These are phyloP conservation scores for Eumaeus atala DNA, from an alignment of 1,140 invertebrate genomes.

Conservation along the genomic window DNA sequence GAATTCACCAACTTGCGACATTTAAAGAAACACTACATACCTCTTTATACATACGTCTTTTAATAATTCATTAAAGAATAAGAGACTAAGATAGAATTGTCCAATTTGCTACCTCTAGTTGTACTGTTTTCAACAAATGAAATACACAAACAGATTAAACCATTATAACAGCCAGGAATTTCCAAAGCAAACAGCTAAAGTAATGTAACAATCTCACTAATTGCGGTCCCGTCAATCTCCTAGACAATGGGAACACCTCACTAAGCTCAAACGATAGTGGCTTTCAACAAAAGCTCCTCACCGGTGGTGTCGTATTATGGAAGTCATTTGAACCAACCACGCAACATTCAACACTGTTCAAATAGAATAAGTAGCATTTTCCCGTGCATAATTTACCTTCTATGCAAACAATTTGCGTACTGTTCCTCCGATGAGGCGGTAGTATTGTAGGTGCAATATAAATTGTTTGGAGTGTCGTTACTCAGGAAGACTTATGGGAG, in stretches of 20 bases:
- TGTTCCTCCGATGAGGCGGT: neutral
- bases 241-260: slow-evolving; percentile 6
- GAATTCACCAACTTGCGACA: too few species aligned
- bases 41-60: too few species aligned
- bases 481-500: slow-evolving; percentile 5
- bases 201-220: slow-evolving; percentile 4
- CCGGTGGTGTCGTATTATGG: neutral
- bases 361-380: neutral
- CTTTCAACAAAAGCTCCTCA: neutral
- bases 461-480: slow-evolving; percentile 11
- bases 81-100: too few species aligned
- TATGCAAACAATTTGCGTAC: neutral
- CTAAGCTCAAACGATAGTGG: slow-evolving; percentile 10
- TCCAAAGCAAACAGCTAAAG: neutral
- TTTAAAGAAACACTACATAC: too few species aligned
- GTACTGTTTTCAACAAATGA: neutral
- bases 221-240: slow-evolving; percentile 7
- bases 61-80: too few species aligned
- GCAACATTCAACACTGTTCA: neutral
- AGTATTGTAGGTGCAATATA: slow-evolving; percentile 8
- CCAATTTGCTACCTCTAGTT: neutral
- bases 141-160: slow-evolving; percentile 6
- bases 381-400: neutral
- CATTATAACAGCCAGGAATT: slow-evolving; percentile 1
- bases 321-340: neutral